phyloP scores from a whole-genome alignment of 2,888 invertebrate species.

The Meiosimyza decipiens region DNA sequence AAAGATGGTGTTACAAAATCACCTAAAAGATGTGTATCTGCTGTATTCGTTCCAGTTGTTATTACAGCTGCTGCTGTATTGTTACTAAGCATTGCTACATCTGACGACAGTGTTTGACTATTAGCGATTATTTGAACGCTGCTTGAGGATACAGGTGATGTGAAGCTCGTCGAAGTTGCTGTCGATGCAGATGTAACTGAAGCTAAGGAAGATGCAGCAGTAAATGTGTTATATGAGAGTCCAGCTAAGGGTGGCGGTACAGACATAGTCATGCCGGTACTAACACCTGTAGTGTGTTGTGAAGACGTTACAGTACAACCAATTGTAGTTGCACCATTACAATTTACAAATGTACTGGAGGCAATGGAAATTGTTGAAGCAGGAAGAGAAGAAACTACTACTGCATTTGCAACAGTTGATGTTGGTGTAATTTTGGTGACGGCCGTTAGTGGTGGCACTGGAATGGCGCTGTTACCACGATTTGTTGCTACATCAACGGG shows the following conservation, averaged over 20 bases:
- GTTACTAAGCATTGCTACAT: constrained; percentile 1
- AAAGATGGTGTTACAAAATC: constrained; percentile 58
- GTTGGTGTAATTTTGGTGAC: constrained; percentile 54
- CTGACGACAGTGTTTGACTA: not conserved
- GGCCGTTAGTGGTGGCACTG: constrained; percentile 61
- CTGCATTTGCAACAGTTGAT: constrained; percentile 5
- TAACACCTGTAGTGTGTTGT: too few relatives aligned
- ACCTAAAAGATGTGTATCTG: constrained; percentile 65
- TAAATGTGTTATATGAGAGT: constrained; percentile 44
- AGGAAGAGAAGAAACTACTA: not conserved
- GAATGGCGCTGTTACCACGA: constrained; percentile 45
- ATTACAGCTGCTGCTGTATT: constrained; percentile 29
- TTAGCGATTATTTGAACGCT: constrained; percentile 4
- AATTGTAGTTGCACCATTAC: constrained; percentile 33
- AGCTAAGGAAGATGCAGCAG: constrained; percentile 17
- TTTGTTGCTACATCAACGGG: constrained; percentile 48
- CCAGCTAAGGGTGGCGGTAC: constrained; percentile 59
- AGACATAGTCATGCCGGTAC: constrained; percentile 38
- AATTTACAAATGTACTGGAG: constrained; percentile 32
- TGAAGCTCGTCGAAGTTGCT: constrained; percentile 5
- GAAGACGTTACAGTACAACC: not conserved
- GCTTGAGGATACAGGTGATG: not conserved
- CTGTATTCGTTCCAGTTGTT: constrained; percentile 41
- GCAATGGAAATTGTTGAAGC: constrained; percentile 1
- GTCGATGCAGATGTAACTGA: constrained; percentile 22